Evolutionary conservation across 2,113 vertebrate species (phyloP), one percentile per base, ranked within the genome.

Genomic region (Casuarius casuarius): DNA sequence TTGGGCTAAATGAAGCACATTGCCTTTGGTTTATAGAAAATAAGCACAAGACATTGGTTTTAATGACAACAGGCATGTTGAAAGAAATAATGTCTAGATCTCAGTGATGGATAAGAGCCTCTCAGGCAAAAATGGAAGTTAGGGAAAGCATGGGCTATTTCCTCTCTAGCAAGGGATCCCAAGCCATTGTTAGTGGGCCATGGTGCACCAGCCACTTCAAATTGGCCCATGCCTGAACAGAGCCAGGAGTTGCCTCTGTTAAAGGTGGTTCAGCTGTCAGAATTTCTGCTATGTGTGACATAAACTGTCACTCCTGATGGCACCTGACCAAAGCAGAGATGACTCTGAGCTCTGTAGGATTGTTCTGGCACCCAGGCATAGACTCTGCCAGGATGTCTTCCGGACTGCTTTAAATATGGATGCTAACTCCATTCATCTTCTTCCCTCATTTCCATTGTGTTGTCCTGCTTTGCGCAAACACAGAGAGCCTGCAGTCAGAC

Each of bases 311-410:
- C 51, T 59, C 35, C n/a, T 2, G 5, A 51, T 11, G 52, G 52
- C 22, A 79, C 28, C 78, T 87, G 66, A 61, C 56, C n/a, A 72
- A 56, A 2, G 0, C n/a, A 71, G 58, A 48, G 9, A 8, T 52
- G 33, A 31, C 63, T 72, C 52, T 16, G 20, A 68, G 23, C 0
- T 0, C 42, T 75, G 0, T 9, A 56, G 56, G 56, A 29, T 18
- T 33, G 18, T 33, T 19, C 29, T 33, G 38, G 26, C 54, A 48
- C 25, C 65, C 44, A 44, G 66, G 10, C 33, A n/a, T 14, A 67
- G 9, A 22, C 44, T 80, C 44, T 74, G 46, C 44, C 22, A 33
- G 31, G 16, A 38, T 9, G 1, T 46, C 48, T 79, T 75, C 28
- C 1, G 3, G 65, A 51, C 51, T 33, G 20, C 18, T 67, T 62